phyloP scores from a whole-genome alignment of 2,888 invertebrate species.

The Clitarchus hookeri region DNA sequence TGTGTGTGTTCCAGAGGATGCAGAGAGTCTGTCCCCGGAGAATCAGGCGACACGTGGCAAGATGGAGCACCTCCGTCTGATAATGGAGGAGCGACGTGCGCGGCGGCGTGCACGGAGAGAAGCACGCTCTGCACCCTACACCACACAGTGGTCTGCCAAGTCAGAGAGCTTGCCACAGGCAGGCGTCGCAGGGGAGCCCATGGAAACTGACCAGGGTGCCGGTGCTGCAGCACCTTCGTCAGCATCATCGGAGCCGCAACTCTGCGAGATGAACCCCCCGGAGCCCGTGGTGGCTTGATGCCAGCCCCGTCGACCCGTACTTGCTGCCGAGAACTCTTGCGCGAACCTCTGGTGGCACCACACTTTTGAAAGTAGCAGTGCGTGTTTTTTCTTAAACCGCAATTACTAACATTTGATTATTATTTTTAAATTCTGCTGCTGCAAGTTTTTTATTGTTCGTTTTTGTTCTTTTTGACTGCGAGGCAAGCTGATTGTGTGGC shows the following conservation, averaged over 20 bases:
- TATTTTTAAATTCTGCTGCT: background rate
- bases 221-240: slow-evolving; percentile 5
- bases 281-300: slow-evolving; percentile 45
- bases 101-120: slow-evolving; percentile 71
- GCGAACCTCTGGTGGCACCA: too few relatives aligned
- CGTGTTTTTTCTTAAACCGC: too few relatives aligned
- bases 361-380: too few relatives aligned
- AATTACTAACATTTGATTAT: background rate
- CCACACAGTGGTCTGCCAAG: slow-evolving; percentile 43
- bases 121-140: slow-evolving; percentile 54
- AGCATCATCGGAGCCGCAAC: slow-evolving; percentile 29
- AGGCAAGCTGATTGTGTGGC: background rate
- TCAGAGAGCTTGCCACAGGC: slow-evolving; percentile 39
- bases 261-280: slow-evolving; percentile 43
- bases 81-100: slow-evolving; percentile 86
- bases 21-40: slow-evolving; percentile 64
- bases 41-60: slow-evolving; percentile 83
- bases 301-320: background rate
- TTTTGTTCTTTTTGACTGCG: background rate
- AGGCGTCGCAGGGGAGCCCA: slow-evolving; percentile 36
- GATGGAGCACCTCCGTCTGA: slow-evolving; percentile 82
- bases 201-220: slow-evolving; percentile 30
- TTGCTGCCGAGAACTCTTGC: too few relatives aligned
- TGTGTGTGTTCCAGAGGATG: slow-evolving; percentile 41
- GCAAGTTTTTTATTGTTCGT: background rate